These are phyloP conservation scores for Drosophila bunnanda DNA, from an alignment of 2,888 invertebrate species.

Conservation along the genomic window DNA sequence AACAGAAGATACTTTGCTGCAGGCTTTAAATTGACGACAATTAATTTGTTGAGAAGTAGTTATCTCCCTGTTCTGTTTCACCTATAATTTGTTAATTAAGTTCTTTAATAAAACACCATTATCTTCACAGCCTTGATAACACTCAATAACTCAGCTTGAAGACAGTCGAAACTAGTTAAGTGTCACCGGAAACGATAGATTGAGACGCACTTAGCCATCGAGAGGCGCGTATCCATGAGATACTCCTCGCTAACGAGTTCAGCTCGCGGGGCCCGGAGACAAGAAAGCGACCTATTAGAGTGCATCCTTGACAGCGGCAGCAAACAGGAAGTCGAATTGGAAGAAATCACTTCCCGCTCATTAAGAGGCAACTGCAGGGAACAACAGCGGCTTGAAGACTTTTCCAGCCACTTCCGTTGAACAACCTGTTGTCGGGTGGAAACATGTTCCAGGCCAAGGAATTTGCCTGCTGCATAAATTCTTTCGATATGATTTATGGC, in stretches of 20 bases:
- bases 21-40: not conserved
- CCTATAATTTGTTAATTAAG: not conserved
- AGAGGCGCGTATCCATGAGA: constrained; percentile 3
- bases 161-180: not conserved
- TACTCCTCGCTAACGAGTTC: constrained; percentile 19
- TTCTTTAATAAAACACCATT: not conserved
- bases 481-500: constrained; percentile 74
- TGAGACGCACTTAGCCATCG: constrained; percentile 15
- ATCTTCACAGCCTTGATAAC: not conserved
- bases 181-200: constrained; percentile 17
- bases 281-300: constrained; percentile 45
- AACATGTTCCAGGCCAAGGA: constrained; percentile 68
- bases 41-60: not conserved
- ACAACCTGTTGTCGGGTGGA: constrained; percentile 28
- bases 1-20: not conserved
- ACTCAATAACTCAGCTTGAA: constrained; percentile 2
- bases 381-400: no score
- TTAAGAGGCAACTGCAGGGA: constrained; percentile 45
- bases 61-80: not conserved
- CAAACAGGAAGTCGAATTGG: constrained; percentile 70
- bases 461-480: constrained; percentile 77
- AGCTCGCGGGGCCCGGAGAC: constrained; percentile 28
- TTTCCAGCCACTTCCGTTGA: constrained; percentile 70
- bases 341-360: constrained; percentile 69
- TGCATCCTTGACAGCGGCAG: constrained; percentile 60